Evolutionary conservation across 2,797 vertebrate genomes (phyloP), one percentile per base, ranked within the genome.

Genomic region (Pseudotriccus pelzelni): DNA sequence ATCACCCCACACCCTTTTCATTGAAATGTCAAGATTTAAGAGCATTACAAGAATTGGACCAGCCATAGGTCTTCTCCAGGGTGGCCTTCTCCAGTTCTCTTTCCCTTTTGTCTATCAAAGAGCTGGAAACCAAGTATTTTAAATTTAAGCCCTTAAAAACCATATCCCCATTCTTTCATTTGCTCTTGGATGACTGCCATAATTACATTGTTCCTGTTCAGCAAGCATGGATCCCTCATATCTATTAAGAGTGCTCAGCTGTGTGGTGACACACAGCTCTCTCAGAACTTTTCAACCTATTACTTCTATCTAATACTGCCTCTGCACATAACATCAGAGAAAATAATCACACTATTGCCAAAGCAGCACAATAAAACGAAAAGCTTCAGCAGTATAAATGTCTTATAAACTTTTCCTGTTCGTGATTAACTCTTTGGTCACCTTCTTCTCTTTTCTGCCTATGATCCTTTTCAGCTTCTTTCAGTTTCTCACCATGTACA

Each of bases 101-200:
- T 55, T 93, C 46, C 10, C 36, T 87, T 90, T 87, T 87, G 60
- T 70, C 37, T 80, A 74, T 44, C 6, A 70, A 14, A 91, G 47
- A 63, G 24, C 8, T 94, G 36, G 28, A 89, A 91, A 83, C 2
- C 14, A 60, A 74, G 12, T 47, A 23, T 93, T 96, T 83, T 84
- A 83, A 80, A 85, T 36, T 12, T 66, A 85, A 93, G 43, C 46
- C 36, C 36, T 74, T 87, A 83, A 92, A 94, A 87, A 34, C 5
- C n/a, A 37, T 89, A 91, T 78, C 14, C 39, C 14, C 24, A 28
- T 81, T 18, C 66, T 83, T 93, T 72, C 21, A 77, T 92, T 93
- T 96, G 30, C 28, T 83, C 41, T 80, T 95, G 92, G 78, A 83
- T 80, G 64, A 47, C 68, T 92, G 84, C 49, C 70, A 89, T 62